A percentile compares a stretch with the other conserved stretches of the same genome.
phyloP scores from a whole-genome alignment of 2,113 vertebrate genomes.

The Microcebus jonahi region DNA sequence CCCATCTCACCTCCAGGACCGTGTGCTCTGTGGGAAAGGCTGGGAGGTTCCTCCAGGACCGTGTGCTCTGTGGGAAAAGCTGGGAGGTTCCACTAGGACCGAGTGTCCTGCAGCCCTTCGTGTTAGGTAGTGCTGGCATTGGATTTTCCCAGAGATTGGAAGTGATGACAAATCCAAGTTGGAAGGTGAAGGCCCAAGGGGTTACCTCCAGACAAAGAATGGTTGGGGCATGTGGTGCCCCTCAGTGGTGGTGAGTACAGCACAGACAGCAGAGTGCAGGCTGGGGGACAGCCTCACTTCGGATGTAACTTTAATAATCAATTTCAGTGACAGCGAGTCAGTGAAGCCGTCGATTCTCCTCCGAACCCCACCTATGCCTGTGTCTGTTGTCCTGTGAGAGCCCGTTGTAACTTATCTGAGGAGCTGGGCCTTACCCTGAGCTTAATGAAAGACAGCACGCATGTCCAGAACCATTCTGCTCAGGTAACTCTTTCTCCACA shows the following conservation, averaged over 20 bases:
- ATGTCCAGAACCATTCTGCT: background rate
- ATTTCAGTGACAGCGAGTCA: background rate
- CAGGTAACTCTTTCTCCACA: background rate
- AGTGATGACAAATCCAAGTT: background rate
- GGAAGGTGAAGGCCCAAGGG: background rate
- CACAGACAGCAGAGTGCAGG: background rate
- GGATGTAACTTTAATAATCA: background rate
- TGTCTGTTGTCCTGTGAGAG: background rate
- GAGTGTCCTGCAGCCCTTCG: background rate
- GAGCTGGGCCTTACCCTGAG: background rate
- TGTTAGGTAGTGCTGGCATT: background rate
- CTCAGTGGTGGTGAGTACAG: rapidly evolving
- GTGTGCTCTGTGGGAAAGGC: background rate
- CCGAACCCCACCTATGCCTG: background rate
- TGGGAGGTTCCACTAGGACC: background rate
- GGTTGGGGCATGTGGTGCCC: too few species aligned
- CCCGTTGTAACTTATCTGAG: background rate
- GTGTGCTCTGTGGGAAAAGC: background rate
- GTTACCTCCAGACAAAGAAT: background rate
- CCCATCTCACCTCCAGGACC: background rate
- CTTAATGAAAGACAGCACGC: background rate
- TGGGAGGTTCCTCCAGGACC: background rate
- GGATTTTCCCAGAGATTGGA: background rate
- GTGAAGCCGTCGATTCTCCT: background rate
- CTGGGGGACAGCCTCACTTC: background rate